These are phyloP conservation scores for Acronicta psi DNA, from an alignment of 2,888 invertebrate species.

Conservation along the genomic window DNA sequence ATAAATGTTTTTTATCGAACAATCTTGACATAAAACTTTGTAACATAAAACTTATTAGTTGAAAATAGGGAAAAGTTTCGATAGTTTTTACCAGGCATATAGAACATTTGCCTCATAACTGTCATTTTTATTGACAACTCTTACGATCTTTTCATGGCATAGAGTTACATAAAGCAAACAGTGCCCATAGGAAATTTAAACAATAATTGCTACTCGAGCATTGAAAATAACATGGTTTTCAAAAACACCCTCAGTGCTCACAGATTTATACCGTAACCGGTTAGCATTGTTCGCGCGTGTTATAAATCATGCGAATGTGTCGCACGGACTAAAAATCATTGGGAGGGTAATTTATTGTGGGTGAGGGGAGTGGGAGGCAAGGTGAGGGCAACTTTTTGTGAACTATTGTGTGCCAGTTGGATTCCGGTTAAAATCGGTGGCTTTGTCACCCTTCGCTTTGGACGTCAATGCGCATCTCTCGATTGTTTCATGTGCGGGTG, in stretches of 20 bases:
- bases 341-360: slow-evolving; percentile 79
- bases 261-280: slow-evolving; percentile 81
- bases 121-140: no score
- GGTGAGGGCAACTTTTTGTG: slow-evolving; percentile 77
- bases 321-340: slow-evolving; percentile 85
- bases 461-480: slow-evolving; percentile 53
- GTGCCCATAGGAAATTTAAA: slow-evolving; percentile 64
- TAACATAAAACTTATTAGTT: slow-evolving; percentile 34
- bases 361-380: slow-evolving; percentile 61
- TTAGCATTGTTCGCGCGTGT: slow-evolving; percentile 76
- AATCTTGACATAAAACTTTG: slow-evolving; percentile 25
- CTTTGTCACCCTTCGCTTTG: slow-evolving; percentile 62
- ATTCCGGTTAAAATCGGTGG: slow-evolving; percentile 55
- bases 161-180: slow-evolving; percentile 23
- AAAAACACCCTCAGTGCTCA: slow-evolving; percentile 68
- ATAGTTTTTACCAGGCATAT: neutral
- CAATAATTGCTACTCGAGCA: slow-evolving; percentile 72
- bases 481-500: slow-evolving; percentile 49
- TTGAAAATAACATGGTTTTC: slow-evolving; percentile 75
- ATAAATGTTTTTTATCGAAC: slow-evolving; percentile 19
- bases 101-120: neutral
- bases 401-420: slow-evolving; percentile 74
- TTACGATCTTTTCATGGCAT: no score
- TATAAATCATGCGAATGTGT: slow-evolving; percentile 85
- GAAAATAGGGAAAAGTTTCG: slow-evolving; percentile 4